Base-by-base conservation (phyloP, 1,140 invertebrate genomes). In the Steinernema khuongi region DNA sequence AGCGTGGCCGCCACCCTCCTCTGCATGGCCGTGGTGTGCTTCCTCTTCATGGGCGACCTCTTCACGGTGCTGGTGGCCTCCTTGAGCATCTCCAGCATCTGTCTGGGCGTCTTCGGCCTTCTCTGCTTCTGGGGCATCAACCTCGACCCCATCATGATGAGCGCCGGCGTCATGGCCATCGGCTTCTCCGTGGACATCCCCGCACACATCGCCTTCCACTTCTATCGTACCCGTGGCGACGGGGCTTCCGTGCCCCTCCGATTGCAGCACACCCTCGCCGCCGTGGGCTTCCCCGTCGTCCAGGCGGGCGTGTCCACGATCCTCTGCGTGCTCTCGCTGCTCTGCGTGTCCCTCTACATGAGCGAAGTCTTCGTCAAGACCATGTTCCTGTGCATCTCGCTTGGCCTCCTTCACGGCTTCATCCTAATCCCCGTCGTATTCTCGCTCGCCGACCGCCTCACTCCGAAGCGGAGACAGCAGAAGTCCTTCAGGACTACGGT, bases 291-390 rank as follows among this genome's bases (percentile, higher is more conserved):
- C 18, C 94, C 95, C 0, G 95, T 97, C 68, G 89, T 96, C 17
- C 94, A 97, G 87, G 94, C 94, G 14, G 93, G 93, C 0, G 87
- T 92, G 0, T 95, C 93, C 4, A 97, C 94, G 0, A 92, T 96
- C 30, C 86, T 97, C 0, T 94, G 94, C 69, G 91, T 96, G 11
- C 87, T 93, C 0, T 91, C 93, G 0, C 86, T 98, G 0, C 87
- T 93, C 1, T 87, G 96, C 30, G 93, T 94, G 0, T 91, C 93
- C 67, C 96, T 94, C 77, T 97, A 96, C 82, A 95, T 97, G 70
- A 73, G 81, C 30, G 50, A 76, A 43, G 70, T 81, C 18, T 81
- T 81, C 72, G 81, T 79, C 19, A 44, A 74, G n/a, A 76, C 82
- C 29, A 77, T 81, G 72, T 81, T 68, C 29, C 68, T 83, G 29